A percentile compares a stretch with the other conserved stretches of the same genome.
These are phyloP conservation scores for Sweltsa coloradensis DNA, from an alignment of 1,140 invertebrate genomes.

Conservation along the genomic window DNA sequence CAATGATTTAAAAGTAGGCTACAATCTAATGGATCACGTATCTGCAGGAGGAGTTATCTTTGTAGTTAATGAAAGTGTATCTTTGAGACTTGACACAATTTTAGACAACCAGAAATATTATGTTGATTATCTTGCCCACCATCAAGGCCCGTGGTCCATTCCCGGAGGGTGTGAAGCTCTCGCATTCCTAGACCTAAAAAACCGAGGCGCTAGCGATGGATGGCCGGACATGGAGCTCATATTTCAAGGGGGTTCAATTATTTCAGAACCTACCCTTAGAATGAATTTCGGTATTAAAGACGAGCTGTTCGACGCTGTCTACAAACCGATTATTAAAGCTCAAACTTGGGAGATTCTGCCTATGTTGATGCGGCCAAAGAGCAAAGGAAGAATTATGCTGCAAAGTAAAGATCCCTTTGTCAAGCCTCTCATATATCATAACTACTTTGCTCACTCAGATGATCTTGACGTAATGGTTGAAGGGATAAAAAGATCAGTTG, in stretches of 20 bases:
- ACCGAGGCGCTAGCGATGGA: constrained; percentile 42
- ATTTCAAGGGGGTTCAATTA: constrained; percentile 41
- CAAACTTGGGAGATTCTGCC: constrained; percentile 24
- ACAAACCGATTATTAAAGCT: constrained; percentile 10
- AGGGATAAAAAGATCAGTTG: constrained; percentile 40
- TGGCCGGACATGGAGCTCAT: constrained; percentile 66
- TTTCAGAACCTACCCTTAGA: constrained; percentile 31
- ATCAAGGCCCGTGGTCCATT: constrained; percentile 55
- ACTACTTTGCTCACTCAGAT: constrained; percentile 58
- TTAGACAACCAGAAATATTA: constrained; percentile 22
- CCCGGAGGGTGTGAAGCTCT: constrained; percentile 72
- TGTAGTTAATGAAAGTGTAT: constrained; percentile 38
- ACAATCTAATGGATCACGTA: constrained; percentile 67
- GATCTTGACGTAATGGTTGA: constrained; percentile 69
- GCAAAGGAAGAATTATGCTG: constrained; percentile 28
- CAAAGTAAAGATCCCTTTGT: constrained; percentile 32
- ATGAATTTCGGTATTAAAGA: constrained; percentile 12
- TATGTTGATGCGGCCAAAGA: constrained; percentile 29
- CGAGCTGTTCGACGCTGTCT: constrained; percentile 12
- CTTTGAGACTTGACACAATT: constrained; percentile 16
- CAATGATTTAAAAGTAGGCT: constrained; percentile 61
- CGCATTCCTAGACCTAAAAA: constrained; percentile 57
- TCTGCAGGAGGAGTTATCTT: constrained; percentile 55
- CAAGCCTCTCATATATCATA: constrained; percentile 40
- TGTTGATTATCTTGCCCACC: constrained; percentile 35